phyloP scores from a whole-genome alignment of 1,140 invertebrate genomes.

The Psilanteris sp. region DNA sequence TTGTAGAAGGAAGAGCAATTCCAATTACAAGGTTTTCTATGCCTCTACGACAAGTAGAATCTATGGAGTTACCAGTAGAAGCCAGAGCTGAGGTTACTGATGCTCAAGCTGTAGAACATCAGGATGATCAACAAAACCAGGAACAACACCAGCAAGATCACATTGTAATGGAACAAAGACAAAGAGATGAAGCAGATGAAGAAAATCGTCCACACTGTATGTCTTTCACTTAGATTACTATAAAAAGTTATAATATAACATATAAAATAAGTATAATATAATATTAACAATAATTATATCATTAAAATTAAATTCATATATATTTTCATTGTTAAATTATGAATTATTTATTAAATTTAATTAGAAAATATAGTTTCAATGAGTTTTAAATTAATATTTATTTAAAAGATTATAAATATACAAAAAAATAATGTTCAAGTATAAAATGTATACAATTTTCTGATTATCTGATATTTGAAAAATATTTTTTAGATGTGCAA shows the following conservation, averaged over 20 bases:
- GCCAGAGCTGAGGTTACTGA: constrained; percentile 71
- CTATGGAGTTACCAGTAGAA: constrained; percentile 72
- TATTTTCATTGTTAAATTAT: too few species aligned
- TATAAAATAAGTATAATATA: neutral
- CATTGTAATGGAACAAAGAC: constrained; percentile 66
- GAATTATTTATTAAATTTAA: too few species aligned
- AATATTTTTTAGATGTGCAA: constrained; percentile 83
- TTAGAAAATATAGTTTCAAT: too few species aligned
- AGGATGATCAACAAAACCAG: constrained; percentile 71
- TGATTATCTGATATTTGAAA: too few species aligned
- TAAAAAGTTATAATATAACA: constrained; percentile 2
- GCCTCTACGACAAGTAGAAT: constrained; percentile 69
- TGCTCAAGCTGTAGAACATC: constrained; percentile 65
- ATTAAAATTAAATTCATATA: too few species aligned
- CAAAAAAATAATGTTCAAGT: too few species aligned
- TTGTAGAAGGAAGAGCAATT: constrained; percentile 73
- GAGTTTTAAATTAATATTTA: too few species aligned
- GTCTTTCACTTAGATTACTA: constrained; percentile 2
- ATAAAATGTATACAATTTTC: too few species aligned
- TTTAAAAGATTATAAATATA: too few species aligned
- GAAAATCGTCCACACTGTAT: constrained; percentile 83
- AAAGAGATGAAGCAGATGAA: constrained; percentile 63
- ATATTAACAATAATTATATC: too few species aligned
- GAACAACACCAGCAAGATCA: constrained; percentile 66
- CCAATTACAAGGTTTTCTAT: constrained; percentile 69